Evolutionary conservation across 2,113 vertebrate genomes (phyloP), one percentile per base, ranked within the genome.

Genomic region (Zosterops hypoxanthus): DNA sequence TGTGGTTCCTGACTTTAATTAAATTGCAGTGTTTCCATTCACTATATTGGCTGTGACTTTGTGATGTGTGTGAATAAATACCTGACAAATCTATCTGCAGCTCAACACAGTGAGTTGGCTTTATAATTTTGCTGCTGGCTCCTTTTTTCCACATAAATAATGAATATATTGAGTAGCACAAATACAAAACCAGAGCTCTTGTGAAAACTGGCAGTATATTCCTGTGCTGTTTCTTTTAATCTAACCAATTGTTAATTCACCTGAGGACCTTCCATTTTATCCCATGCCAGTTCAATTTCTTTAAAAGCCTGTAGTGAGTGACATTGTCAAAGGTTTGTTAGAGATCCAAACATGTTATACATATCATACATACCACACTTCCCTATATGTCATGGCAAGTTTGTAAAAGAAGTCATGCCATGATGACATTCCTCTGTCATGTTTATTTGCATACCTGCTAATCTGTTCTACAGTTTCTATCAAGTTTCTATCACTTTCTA

Each of bases 271-370:
- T 94, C 69, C 12, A 12, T 94, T 80, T 84, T 63, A 63, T 29
- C 29, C 26, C 44, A 10, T 82, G 87, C 64, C 56, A 75, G 34
- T 75, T 95, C 52, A 75, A 87, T 92, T 94, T 96, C 77, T 91
- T 89, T 84, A 84, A 92, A 92, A 95, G 78, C 60, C 23, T 84
- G 39, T 50, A 64, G 29, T 88, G 80, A 86, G 36, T 36, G 68
- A 75, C 23, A 17, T 10, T 83, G 76, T 77, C 68, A 84, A 77
- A 92, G 6, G 18, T 81, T 73, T 86, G 47, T 81, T 77, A 66
- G 64, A 55, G 55, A 50, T 86, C 59, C 39, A 70, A 19, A 55
- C 20, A 29, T 29, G 6, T 14, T 17, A 3, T 11, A 9, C 18
- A 2, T 63, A 31, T 55, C 8, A 14, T 53, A 41, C 24, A 11